Evolutionary conservation across 2,113 vertebrate genomes (phyloP).

Genomic region (Stigmatopora argus): DNA sequence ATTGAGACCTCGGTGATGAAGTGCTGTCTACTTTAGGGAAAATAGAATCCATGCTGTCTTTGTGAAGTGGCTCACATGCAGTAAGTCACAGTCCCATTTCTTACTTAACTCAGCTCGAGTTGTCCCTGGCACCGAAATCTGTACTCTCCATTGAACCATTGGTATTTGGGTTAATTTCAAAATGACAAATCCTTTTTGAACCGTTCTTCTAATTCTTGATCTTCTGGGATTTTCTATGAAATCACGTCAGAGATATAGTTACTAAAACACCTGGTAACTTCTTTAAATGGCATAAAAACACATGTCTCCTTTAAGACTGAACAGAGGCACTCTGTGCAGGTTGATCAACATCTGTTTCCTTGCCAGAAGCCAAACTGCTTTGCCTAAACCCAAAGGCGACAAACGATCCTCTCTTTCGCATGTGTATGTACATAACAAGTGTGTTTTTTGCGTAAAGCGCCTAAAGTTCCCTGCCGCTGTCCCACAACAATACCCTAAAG

Average conservation of each 20-base stretch:
- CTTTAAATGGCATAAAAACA: constrained; percentile 8
- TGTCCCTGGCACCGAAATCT: not conserved
- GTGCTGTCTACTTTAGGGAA: no score
- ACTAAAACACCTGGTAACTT: not conserved
- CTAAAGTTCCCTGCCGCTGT: constrained; percentile 23
- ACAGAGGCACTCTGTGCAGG: constrained; percentile 35
- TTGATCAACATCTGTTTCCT: constrained; percentile 55
- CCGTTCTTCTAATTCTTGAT: not conserved
- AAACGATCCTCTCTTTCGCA: constrained; percentile 11
- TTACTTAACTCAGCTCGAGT: not conserved
- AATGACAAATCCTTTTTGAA: not conserved
- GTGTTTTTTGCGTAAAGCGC: constrained; percentile 8
- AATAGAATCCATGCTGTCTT: no score
- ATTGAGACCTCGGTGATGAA: no score
- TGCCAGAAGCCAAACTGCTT: constrained; percentile 42
- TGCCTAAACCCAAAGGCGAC: constrained; percentile 33
- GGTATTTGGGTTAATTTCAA: not conserved
- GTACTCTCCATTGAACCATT: not conserved
- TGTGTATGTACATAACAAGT: constrained; percentile 10
- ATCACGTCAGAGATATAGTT: not conserved
- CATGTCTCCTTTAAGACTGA: not conserved
- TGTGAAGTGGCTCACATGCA: no score
- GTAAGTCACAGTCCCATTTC: no score
- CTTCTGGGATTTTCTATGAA: not conserved
- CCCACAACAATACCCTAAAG: constrained; percentile 13